phyloP scores from a whole-genome alignment of 2,888 invertebrate species.

The Zeuzera pyrina region DNA sequence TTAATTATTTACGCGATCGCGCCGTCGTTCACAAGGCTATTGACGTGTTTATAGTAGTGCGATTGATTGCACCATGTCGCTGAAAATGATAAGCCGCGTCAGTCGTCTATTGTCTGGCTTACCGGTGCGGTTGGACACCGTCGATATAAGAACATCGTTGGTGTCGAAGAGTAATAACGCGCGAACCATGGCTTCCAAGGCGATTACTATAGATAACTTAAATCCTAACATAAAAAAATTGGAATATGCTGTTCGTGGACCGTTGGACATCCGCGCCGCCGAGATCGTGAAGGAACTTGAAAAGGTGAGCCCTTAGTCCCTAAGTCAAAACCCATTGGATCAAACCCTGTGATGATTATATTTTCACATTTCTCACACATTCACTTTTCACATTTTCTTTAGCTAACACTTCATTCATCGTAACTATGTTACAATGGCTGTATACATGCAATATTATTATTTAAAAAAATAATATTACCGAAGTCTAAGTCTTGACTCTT shows the following conservation, averaged over 20 bases:
- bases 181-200: conserved; percentile 40
- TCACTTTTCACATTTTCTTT: too few species aligned
- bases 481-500: too few species aligned
- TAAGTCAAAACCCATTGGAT: too few species aligned
- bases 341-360: too few species aligned
- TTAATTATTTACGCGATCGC: not conserved
- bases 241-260: conserved; percentile 99
- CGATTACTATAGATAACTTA: conserved; percentile 79
- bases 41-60: conserved; percentile 44
- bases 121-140: conserved; percentile 21
- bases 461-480: too few species aligned
- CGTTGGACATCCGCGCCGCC: conserved; percentile 91
- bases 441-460: too few species aligned
- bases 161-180: conserved; percentile 9
- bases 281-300: conserved; percentile 94
- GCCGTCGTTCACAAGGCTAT: conserved; percentile 2
- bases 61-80: conserved; percentile 50
- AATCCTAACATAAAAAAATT: conserved; percentile 92
- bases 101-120: conserved; percentile 41
- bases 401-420: too few species aligned
- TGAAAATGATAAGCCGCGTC: conserved; percentile 45
- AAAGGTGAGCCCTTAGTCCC: too few species aligned
- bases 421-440: too few species aligned
- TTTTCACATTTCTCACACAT: too few species aligned
- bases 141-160: conserved; percentile 13